Conservation (phyloP, 2,888 invertebrate genomes). For the Isoperla grammatica region DNA sequence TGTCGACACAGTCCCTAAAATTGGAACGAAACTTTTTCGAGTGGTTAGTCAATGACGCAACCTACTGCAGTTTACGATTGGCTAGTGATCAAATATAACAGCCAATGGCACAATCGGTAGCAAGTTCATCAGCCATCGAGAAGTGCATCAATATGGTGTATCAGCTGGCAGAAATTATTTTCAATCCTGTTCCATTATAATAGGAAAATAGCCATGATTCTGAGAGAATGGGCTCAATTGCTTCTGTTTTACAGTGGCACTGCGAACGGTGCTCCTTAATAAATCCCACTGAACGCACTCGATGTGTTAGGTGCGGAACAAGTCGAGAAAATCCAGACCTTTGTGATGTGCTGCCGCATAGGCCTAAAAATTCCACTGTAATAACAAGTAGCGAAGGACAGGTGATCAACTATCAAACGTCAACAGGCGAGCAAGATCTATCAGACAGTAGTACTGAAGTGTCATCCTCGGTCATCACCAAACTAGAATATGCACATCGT, state of each 20-base stretch:
- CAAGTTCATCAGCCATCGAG: slow-evolving; percentile 25
- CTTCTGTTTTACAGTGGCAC: slow-evolving; percentile 91
- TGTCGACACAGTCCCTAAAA: no score
- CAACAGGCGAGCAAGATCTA: slow-evolving; percentile 1
- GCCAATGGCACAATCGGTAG: slow-evolving; percentile 26
- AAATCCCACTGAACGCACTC: slow-evolving; percentile 79
- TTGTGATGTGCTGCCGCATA: slow-evolving; percentile 21
- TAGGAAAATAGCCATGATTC: slow-evolving; percentile 46
- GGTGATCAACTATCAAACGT: slow-evolving; percentile 30
- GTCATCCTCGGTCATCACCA: no score
- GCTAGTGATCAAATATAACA: slow-evolving; percentile 5
- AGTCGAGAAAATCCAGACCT: slow-evolving; percentile 25
- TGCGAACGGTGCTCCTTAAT: slow-evolving; percentile 83
- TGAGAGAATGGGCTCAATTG: slow-evolving; percentile 80
- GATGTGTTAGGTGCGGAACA: slow-evolving; percentile 74
- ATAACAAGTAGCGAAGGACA: slow-evolving; percentile 49
- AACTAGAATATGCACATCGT: no score
- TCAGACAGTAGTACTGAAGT: neutral
- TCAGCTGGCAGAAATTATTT: slow-evolving; percentile 50
- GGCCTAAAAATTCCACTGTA: slow-evolving; percentile 35
- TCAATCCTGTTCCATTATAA: slow-evolving; percentile 31
- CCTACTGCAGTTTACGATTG: slow-evolving; percentile 20
- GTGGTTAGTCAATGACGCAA: neutral
- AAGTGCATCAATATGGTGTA: slow-evolving; percentile 51
- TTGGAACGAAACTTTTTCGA: no score